phyloP scores from a whole-genome alignment of 2,113 vertebrate species.

The Platysternon megacephalum region DNA sequence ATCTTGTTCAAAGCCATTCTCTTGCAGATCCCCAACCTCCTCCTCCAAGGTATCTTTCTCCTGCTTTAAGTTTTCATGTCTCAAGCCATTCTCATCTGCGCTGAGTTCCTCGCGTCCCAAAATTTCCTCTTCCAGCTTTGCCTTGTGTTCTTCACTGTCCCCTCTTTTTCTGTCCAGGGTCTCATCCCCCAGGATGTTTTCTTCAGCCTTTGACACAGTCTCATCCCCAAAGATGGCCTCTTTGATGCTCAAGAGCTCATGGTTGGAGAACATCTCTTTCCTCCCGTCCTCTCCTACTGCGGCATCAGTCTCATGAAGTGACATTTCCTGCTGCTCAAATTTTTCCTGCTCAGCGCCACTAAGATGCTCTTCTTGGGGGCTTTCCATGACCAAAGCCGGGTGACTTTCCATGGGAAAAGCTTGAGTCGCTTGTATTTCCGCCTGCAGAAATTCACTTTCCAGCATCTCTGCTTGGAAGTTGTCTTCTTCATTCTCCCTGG shows the following conservation, averaged over 20 bases:
- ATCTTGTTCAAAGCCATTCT: accelerated
- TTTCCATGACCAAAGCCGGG: accelerated
- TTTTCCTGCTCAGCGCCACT: not conserved
- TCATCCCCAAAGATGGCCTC: not conserved
- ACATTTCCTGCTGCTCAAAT: not conserved
- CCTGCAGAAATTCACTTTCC: not conserved
- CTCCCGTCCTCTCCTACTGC: not conserved
- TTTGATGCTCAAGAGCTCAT: accelerated
- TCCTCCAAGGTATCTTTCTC: not conserved
- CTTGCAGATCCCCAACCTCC: not conserved
- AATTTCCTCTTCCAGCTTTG: not conserved
- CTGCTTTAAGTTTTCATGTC: not conserved
- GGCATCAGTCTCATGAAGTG: accelerated
- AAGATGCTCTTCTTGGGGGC: not conserved
- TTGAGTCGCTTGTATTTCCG: accelerated
- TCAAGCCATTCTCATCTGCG: not conserved
- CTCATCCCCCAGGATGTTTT: not conserved
- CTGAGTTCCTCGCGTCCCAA: accelerated
- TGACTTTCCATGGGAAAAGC: not conserved
- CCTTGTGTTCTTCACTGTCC: not conserved
- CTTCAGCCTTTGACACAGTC: not conserved
- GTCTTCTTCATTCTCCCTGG: accelerated
- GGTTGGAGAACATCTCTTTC: not conserved
- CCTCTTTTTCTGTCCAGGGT: not conserved
- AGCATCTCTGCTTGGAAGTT: not conserved